Percentiles rank a stretch among this genome's conserved stretches.
Conservation (phyloP, 2,797 vertebrate species). For the Basileuterus tristriatus region DNA sequence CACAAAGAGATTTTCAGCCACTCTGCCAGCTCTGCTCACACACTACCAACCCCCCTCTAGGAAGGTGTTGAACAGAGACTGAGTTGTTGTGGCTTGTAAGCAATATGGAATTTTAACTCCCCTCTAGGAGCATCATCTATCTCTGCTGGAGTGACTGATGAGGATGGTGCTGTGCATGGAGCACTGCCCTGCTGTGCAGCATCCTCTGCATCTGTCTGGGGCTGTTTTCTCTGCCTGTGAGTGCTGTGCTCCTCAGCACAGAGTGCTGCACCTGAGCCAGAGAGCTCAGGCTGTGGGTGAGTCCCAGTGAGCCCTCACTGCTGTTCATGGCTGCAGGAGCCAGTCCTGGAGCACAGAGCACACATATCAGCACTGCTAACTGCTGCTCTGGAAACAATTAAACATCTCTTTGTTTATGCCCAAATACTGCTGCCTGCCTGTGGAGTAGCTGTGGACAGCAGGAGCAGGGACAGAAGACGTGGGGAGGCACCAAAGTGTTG, state of each 20-base stretch:
- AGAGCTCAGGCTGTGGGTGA: neutral
- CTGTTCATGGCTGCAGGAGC: neutral
- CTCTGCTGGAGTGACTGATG: neutral
- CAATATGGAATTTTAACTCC: neutral
- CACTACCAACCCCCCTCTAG: neutral
- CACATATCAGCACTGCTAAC: neutral
- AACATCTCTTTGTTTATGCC: neutral
- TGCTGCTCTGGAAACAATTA: neutral
- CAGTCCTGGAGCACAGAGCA: neutral
- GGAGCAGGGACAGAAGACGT: neutral
- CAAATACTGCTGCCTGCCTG: neutral
- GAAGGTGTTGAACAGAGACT: neutral
- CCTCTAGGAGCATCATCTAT: neutral
- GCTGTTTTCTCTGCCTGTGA: neutral
- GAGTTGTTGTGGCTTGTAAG: neutral
- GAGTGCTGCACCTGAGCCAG: neutral
- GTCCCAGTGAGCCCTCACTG: neutral
- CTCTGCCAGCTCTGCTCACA: neutral
- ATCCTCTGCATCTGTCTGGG: neutral
- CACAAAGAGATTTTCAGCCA: neutral
- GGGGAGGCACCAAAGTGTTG: neutral
- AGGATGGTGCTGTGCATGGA: neutral
- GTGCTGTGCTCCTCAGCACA: neutral
- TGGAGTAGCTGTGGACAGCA: neutral
- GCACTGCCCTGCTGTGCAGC: neutral